Evolutionary conservation across 1,140 invertebrate species (phyloP), one percentile per base, ranked within the genome.

Genomic region (Araneus ventricosus): DNA sequence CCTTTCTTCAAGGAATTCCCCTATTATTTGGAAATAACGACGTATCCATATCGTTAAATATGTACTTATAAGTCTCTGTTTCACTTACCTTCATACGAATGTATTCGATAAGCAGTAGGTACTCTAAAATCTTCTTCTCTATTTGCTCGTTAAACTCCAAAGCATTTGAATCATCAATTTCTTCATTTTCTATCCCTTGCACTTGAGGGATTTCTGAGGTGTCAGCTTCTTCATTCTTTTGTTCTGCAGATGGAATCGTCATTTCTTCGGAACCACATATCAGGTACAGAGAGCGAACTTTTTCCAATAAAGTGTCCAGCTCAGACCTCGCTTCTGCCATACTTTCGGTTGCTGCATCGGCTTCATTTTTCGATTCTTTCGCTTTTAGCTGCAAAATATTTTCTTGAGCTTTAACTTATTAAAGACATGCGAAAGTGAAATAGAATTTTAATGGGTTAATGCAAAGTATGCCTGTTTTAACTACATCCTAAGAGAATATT

Each of bases 81-180:
- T n/a, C 24, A 7, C 27, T 80, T 80, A 80, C 88, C 30, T 80
- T 90, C 70, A 57, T 80, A 14, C 88, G 39, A 6, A 80, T 52
- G 22, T 90, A 90, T 59, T 80, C 88, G 8, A 90, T 34, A 5
- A 80, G 6, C 70, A 30, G 80, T 8, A 90, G 75, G 10, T 57
- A 37, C 24, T 90, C 75, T 1, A 90, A 37, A 24, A 90, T 39
- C 2, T 90, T 37, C 20, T 80, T 90, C 27, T 90, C 88, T 3
- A 90, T 24, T 10, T n/a, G 10, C 6, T 80, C 88, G 7, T 57
- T 57, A 59, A 80, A 57, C 4, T 79, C 70, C 6, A 80, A 20
- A 24, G 88, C 75, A 39, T 90, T 90, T 6, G 30, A 80, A 34
- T 90, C 88, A 90, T 80, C 27, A 24, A 90, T 70, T 57, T 75